phyloP scores from a whole-genome alignment of 2,797 vertebrate genomes.

The Chiroxiphia lanceolata region DNA sequence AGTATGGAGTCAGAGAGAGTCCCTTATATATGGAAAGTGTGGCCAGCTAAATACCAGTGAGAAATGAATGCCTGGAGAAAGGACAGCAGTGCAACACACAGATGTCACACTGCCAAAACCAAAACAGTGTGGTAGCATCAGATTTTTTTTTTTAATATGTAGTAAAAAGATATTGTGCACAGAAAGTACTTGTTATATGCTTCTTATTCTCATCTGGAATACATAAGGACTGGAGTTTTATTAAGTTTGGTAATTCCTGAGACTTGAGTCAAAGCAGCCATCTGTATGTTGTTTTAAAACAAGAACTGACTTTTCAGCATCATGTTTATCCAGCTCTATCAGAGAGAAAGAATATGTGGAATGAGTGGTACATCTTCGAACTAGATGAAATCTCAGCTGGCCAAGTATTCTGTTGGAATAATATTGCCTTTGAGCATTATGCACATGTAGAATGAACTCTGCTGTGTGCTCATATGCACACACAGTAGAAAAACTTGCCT shows the following conservation, averaged over 20 bases:
- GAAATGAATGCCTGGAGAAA: not conserved
- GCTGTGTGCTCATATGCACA: fast-evolving
- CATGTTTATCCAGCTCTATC: not conserved
- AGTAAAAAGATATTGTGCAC: not conserved
- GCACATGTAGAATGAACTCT: not conserved
- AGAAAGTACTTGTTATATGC: not conserved
- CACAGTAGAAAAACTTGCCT: not conserved
- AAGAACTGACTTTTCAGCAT: not conserved
- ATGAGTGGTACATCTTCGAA: not conserved
- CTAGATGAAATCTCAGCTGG: not conserved
- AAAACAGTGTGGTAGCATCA: not conserved
- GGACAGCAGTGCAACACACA: not conserved
- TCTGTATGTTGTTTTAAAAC: not conserved
- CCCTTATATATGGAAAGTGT: not conserved
- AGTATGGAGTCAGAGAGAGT: not conserved
- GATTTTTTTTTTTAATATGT: not conserved
- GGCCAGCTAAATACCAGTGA: not conserved
- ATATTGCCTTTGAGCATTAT: not conserved
- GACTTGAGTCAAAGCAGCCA: not conserved
- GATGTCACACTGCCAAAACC: not conserved
- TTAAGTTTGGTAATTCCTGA: not conserved
- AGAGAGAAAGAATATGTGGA: not conserved
- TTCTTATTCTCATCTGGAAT: not conserved
- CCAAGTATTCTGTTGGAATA: not conserved
- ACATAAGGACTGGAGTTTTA: not conserved